Conservation (phyloP, 2,888 invertebrate genomes). For the Tetragonula carbonaria region DNA sequence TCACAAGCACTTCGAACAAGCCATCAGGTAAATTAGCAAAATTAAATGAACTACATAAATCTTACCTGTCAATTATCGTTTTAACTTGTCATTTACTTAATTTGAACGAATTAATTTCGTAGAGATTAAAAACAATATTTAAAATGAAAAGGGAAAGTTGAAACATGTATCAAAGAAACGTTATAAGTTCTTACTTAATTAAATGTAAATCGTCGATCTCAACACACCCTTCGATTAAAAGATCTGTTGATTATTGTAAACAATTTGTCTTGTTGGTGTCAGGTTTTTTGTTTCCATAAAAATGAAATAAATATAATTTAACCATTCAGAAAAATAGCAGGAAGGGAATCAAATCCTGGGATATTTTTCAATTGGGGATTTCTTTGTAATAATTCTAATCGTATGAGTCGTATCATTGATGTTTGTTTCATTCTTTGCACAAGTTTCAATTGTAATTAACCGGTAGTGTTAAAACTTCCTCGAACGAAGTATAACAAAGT, state of each 20-base stretch:
- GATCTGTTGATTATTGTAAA: no score
- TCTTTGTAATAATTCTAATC: background rate
- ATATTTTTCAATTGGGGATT: background rate
- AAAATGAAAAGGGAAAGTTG: no score
- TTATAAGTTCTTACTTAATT: background rate
- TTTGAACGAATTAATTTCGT: no score
- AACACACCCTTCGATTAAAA: no score
- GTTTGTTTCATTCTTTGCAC: background rate
- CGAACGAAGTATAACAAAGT: background rate
- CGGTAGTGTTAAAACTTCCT: background rate
- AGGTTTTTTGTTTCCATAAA: no score
- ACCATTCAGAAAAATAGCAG: background rate
- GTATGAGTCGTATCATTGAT: background rate
- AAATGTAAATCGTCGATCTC: no score
- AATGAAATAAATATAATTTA: background rate
- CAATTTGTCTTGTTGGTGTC: no score
- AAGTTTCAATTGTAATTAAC: background rate
- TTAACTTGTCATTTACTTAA: no score
- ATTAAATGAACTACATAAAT: background rate
- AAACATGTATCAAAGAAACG: no score
- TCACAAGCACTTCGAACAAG: no score
- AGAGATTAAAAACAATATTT: no score
- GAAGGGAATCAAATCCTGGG: background rate
- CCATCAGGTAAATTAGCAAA: background rate
- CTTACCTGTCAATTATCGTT: background rate